phyloP scores from a whole-genome alignment of 2,113 vertebrate genomes.

The Mormyrus lacerda region DNA sequence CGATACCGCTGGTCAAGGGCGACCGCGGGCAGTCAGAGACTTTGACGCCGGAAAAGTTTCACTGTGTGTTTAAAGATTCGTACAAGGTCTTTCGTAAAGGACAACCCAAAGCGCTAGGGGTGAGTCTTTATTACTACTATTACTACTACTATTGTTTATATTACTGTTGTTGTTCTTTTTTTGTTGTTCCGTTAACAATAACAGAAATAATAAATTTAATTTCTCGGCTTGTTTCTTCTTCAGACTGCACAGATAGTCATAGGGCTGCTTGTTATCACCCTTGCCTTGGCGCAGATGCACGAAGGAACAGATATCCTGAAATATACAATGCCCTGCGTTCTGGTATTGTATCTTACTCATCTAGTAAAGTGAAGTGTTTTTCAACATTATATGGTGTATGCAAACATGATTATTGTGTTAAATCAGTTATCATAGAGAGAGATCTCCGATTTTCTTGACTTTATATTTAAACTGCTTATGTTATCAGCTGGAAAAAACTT shows the following conservation, averaged over 20 bases:
- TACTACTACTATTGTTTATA: background rate
- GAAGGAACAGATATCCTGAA: accelerated
- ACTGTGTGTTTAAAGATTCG: conserved; percentile 56
- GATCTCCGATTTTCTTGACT: background rate
- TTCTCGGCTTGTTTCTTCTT: background rate
- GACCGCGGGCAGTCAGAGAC: conserved; percentile 20
- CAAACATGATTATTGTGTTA: background rate
- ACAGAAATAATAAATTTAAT: background rate
- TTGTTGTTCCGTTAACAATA: background rate
- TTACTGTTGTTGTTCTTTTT: background rate
- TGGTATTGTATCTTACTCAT: conserved; percentile 42
- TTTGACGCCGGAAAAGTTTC: conserved; percentile 53
- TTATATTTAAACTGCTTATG: background rate
- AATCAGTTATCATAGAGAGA: background rate
- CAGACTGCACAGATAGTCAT: conserved; percentile 51
- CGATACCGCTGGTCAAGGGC: conserved; percentile 50
- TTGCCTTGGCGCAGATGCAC: conserved; percentile 22
- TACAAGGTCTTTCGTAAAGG: conserved; percentile 59
- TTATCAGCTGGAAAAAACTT: background rate
- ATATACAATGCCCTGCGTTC: conserved; percentile 27
- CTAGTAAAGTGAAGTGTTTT: background rate
- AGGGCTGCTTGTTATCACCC: conserved; percentile 45
- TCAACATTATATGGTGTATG: background rate
- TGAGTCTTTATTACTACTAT: conserved; percentile 28
- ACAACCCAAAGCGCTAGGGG: conserved; percentile 56